These are phyloP conservation scores for Mola mola DNA, from an alignment of 2,113 vertebrate genomes.

Conservation along the genomic window DNA sequence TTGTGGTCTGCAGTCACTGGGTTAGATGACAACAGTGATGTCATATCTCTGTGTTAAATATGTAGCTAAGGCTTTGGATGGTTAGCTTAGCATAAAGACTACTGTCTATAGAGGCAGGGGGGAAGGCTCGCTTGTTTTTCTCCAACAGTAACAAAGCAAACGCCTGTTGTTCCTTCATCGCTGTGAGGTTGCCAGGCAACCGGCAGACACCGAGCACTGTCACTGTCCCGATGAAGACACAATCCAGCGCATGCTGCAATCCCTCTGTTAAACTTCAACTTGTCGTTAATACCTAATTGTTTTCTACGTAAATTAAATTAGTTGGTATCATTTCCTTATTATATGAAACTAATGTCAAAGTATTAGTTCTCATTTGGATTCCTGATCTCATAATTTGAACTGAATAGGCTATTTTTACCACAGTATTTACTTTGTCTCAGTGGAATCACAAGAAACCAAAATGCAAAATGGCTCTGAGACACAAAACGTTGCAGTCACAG, in stretches of 20 bases:
- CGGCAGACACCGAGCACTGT: neutral
- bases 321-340: neutral
- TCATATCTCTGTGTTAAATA: too few species aligned
- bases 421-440: neutral
- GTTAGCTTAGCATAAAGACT: neutral
- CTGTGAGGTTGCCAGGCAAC: neutral
- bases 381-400: too few species aligned
- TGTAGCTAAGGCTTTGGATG: neutral
- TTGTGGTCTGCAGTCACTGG: too few species aligned
- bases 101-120: too few species aligned
- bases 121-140: neutral
- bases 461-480: neutral
- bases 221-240: neutral
- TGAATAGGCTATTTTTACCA: too few species aligned
- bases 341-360: neutral
- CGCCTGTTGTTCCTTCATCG: neutral
- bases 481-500: slow-evolving; percentile 10
- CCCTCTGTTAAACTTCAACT: neutral
- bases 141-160: neutral
- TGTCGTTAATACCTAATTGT: neutral
- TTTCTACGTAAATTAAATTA: neutral
- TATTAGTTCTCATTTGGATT: too few species aligned
- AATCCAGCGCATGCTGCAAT: neutral
- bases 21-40: too few species aligned
- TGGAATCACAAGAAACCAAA: neutral